Conservation (phyloP, 2,888 invertebrate genomes). For the Prosopocoilus inquinatus region DNA sequence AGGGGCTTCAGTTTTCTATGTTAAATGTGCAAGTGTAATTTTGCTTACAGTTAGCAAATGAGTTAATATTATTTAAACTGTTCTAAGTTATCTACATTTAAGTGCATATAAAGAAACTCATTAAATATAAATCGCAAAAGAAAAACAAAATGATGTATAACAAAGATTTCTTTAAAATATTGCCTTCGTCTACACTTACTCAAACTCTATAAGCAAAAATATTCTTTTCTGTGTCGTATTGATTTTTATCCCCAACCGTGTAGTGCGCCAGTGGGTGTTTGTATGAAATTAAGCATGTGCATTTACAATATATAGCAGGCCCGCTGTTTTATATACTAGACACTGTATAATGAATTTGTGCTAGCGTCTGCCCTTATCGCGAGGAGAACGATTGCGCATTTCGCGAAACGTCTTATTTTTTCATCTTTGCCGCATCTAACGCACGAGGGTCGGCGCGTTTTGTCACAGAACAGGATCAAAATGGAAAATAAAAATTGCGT, state of each 20-base stretch:
- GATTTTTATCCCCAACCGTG: constrained; percentile 50
- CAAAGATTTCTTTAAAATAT: no score
- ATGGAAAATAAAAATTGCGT: constrained; percentile 3
- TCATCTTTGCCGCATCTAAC: constrained; percentile 2
- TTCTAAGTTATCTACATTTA: no score
- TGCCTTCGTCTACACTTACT: constrained; percentile 19
- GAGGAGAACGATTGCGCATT: constrained; percentile 26
- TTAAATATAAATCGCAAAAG: no score
- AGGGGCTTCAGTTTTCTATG: no score
- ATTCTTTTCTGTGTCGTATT: constrained; percentile 51
- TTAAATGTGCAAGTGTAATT: no score
- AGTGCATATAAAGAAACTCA: no score
- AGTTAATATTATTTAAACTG: no score
- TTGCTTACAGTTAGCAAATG: no score
- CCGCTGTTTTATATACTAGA: constrained; percentile 50
- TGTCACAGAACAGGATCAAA: constrained; percentile 3
- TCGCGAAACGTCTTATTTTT: constrained; percentile 14
- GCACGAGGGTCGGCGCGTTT: neutral
- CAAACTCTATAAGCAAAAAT: constrained; percentile 51
- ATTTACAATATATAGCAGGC: constrained; percentile 48
- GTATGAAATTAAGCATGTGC: constrained; percentile 49
- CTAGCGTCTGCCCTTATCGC: constrained; percentile 35
- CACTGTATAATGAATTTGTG: constrained; percentile 53
- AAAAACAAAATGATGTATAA: no score
- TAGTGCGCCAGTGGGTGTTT: constrained; percentile 46